Conservation (phyloP, 1,140 invertebrate genomes). For the Euschistus heros region DNA sequence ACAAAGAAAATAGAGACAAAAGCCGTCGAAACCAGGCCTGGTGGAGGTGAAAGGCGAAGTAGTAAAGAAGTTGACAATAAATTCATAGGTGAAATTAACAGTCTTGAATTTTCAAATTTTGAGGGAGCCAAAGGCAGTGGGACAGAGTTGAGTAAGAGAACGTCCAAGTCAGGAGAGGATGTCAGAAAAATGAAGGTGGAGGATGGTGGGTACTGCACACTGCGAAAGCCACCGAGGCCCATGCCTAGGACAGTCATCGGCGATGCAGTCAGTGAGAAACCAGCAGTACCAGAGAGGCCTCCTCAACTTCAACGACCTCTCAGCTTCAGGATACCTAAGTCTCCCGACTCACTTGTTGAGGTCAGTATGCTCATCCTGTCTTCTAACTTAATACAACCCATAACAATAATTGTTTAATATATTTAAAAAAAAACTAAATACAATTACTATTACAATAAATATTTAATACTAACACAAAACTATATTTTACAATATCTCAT, state of each 20-base stretch:
- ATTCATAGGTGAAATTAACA: neutral
- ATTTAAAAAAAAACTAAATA: too few species aligned
- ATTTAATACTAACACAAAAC: too few species aligned
- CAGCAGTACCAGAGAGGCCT: slow-evolving; percentile 58
- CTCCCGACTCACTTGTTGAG: neutral
- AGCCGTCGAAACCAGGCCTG: neutral
- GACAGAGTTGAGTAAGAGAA: slow-evolving; percentile 9
- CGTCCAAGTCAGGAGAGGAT: slow-evolving; percentile 25
- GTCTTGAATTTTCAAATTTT: neutral
- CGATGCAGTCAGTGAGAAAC: slow-evolving; percentile 38
- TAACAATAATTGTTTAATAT: too few species aligned
- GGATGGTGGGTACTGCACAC: slow-evolving; percentile 20
- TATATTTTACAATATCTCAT: too few species aligned
- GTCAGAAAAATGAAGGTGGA: slow-evolving; percentile 19
- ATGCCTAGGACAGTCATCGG: slow-evolving; percentile 29
- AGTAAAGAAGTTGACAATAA: neutral
- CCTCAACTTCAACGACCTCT: slow-evolving; percentile 47
- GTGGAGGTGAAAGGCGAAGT: neutral
- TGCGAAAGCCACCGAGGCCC: slow-evolving; percentile 27
- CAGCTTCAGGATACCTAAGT: slow-evolving; percentile 30
- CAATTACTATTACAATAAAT: too few species aligned
- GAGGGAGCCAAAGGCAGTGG: neutral
- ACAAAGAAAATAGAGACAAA: neutral
- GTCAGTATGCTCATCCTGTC: too few species aligned
- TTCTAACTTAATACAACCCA: too few species aligned